These are phyloP conservation scores for Orestias chungarensis DNA, from an alignment of 2,797 vertebrate species.

Conservation along the genomic window DNA sequence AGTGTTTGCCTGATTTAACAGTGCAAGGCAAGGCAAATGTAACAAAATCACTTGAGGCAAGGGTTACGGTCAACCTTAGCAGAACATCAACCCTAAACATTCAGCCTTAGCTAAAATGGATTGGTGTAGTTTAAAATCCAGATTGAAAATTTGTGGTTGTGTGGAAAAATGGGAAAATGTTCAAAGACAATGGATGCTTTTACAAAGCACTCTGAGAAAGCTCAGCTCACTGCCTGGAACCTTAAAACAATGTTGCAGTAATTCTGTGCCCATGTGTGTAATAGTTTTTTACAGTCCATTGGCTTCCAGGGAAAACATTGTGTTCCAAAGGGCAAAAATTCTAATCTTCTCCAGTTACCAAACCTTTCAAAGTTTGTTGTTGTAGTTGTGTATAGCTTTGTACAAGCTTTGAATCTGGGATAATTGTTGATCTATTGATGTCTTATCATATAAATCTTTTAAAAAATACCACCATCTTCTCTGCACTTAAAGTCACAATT, in stretches of 20 bases:
- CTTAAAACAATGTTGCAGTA: not conserved
- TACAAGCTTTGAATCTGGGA: not conserved
- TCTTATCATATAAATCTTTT: conserved; percentile 3
- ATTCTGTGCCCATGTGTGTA: not conserved
- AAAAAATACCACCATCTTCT: conserved; percentile 14
- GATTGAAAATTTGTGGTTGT: no score
- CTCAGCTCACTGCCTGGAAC: not conserved
- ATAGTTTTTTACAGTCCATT: not conserved
- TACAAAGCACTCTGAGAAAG: not conserved
- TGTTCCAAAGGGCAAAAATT: no score
- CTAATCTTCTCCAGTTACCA: no score
- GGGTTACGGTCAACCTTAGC: not conserved
- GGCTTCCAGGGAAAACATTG: not conserved
- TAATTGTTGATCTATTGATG: not conserved
- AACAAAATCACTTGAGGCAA: not conserved
- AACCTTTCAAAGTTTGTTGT: no score
- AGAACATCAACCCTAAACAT: not conserved
- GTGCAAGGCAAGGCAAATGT: not conserved
- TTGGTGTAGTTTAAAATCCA: not conserved
- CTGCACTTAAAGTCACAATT: conserved; percentile 42
- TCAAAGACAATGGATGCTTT: not conserved
- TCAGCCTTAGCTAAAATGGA: not conserved
- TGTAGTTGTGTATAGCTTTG: not conserved
- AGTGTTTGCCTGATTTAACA: not conserved
- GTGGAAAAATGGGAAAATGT: not conserved